Percentiles rank a stretch among this genome's conserved stretches.
Conservation (phyloP, 1,140 invertebrate genomes). For the Anadara kagoshimensis region DNA sequence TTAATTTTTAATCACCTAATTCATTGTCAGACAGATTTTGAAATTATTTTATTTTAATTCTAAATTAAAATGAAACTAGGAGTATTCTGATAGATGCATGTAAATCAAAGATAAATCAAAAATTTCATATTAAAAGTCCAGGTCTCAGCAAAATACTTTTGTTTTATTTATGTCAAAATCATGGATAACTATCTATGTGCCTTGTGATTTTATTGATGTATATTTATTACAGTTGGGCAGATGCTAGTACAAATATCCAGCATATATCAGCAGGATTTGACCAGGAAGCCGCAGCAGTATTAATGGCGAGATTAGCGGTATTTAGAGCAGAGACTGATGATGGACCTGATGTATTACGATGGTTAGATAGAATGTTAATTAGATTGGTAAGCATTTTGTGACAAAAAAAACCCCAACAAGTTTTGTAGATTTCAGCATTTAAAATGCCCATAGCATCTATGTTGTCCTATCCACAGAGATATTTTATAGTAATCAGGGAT, state of each 20-base stretch:
- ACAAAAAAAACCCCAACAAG: neutral
- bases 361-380: conserved; percentile 98
- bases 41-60: too few species aligned
- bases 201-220: too few species aligned
- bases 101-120: too few species aligned
- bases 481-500: too few species aligned
- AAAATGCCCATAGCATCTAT: neutral
- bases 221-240: conserved; percentile 75
- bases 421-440: neutral
- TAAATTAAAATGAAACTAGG: too few species aligned
- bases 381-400: conserved; percentile 82
- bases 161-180: neutral
- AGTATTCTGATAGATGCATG: too few species aligned
- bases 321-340: conserved; percentile 95
- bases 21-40: neutral
- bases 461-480: too few species aligned
- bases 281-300: conserved; percentile 96
- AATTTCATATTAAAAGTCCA: neutral
- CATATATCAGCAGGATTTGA: conserved; percentile 92
- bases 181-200: too few species aligned
- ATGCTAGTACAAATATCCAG: conserved; percentile 76
- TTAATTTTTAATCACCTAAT: too few species aligned
- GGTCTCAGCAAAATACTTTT: neutral
- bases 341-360: conserved; percentile 97
- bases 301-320: conserved; percentile 97